Percentiles rank a stretch among this genome's conserved stretches.
These are phyloP conservation scores for Chaetodon trifascialis DNA, from an alignment of 2,113 vertebrate genomes.

Conservation along the genomic window DNA sequence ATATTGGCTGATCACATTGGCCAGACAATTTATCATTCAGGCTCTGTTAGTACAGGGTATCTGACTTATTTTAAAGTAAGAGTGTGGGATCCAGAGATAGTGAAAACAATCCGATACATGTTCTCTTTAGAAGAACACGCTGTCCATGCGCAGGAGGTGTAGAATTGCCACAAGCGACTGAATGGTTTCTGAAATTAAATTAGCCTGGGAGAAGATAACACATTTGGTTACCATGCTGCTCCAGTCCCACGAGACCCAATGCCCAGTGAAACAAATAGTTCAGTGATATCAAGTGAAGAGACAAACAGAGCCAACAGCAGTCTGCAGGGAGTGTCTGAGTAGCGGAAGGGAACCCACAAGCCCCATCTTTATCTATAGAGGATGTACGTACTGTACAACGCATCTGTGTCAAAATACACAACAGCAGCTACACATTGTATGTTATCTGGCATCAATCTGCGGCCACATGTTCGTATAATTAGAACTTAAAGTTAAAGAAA, in stretches of 20 bases:
- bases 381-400: neutral
- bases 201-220: constrained; percentile 9
- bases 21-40: neutral
- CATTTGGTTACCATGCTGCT: constrained; percentile 32
- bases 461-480: neutral
- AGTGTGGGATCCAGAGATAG: neutral
- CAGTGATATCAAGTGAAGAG: constrained; percentile 11
- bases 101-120: neutral
- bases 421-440: neutral
- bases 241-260: constrained; percentile 1
- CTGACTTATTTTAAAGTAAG: neutral
- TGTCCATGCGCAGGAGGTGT: neutral
- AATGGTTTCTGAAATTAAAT: constrained; percentile 36
- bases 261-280: constrained; percentile 34
- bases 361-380: neutral
- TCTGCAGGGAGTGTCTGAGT: neutral
- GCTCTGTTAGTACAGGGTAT: neutral
- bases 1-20: neutral
- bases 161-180: constrained; percentile 8
- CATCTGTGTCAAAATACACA: neutral
- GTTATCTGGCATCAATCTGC: neutral
- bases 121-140: constrained; percentile 11
- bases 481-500: neutral
- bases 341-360: neutral
- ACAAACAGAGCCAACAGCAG: neutral